Base-by-base conservation (phyloP, 2,113 vertebrate genomes). In the Genyomyrus donnyi region DNA sequence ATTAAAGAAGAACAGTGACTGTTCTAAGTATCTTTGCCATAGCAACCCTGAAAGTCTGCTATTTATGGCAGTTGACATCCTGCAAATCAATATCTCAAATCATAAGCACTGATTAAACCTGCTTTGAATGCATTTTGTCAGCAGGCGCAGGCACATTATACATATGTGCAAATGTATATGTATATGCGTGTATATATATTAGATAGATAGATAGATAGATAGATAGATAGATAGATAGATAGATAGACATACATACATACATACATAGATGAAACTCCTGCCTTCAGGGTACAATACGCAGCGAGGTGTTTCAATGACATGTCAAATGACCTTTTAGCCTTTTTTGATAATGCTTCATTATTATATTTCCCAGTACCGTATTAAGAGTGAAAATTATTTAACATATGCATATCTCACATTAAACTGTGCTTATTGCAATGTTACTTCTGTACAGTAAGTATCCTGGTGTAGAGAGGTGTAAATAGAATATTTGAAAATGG, bases 381-480 rank as follows among this genome's bases (percentile, higher is more conserved):
- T 87, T 56, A 80, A 62, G 39, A 52, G 86, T 27, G 19, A 53
- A 49, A 46, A 52, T 77, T 89, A 91, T 90, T 66, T 53, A 88
- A 90, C 85, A 85, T 90, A 88, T 88, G 15, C 66, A 80, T 88
- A 90, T 90, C 66, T 77, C 91, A 89, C 90, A 46, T 70, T 91
- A 91, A 91, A 91, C 89, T 85, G 74, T 39, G 1, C 27, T 42
- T 10, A 21, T 85, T 31, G 24, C 3, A 85, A 85, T 8, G 48
- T 85, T 85, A 27, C 42, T 85, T 85, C 21, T 85, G 24, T n/a
- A n/a, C n/a, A n/a, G n/a, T 13, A 2, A 48, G 19, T 27, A 85
- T 49, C 84, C 21, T 24, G 15, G 24, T 48, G 19, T 31, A 74
- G 66, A 74, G 0, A 15, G 10, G 3, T 35, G n/a, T 11, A 74